These are phyloP conservation scores for Ophiothrix spiculata DNA, from an alignment of 35 echinoderm and acorn worm species.

Conservation along the genomic window DNA sequence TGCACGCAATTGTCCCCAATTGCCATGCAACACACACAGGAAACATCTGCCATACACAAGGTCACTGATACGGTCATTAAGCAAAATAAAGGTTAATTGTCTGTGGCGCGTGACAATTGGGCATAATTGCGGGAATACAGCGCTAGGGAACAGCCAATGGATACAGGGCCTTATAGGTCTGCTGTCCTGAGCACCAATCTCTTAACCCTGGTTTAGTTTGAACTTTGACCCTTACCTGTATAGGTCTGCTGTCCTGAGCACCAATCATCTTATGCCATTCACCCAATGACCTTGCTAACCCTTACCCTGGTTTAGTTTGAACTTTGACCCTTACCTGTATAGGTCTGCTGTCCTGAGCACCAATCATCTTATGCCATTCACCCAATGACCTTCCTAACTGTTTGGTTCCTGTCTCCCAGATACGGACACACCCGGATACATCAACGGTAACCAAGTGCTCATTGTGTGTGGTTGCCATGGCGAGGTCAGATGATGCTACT, in stretches of 20 bases:
- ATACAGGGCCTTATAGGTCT: too few species aligned
- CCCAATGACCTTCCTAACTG: conserved; percentile 63
- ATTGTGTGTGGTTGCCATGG: conserved; percentile 55
- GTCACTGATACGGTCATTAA: too few species aligned
- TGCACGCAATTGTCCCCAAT: too few species aligned
- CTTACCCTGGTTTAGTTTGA: too few species aligned
- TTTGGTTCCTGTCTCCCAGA: conserved; percentile 82
- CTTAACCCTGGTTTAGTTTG: too few species aligned
- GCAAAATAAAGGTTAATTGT: too few species aligned
- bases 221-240: conserved; percentile 22
- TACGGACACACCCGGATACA: conserved; percentile 54
- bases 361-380: conserved; percentile 90
- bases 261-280: conserved; percentile 93
- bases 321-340: conserved; percentile 22
- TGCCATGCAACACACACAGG: too few species aligned
- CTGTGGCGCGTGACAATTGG: too few species aligned
- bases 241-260: conserved; percentile 60
- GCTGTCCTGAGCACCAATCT: too few species aligned
- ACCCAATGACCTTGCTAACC: conserved; percentile 56
- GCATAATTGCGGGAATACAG: too few species aligned
- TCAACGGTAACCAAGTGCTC: conserved; percentile 82
- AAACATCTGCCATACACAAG: too few species aligned
- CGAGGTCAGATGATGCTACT: neutral
- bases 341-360: conserved; percentile 63
- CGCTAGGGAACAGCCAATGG: too few species aligned